These are phyloP conservation scores for Lepisosteus oculatus DNA, from an alignment of 2,113 vertebrate genomes.

Conservation along the genomic window DNA sequence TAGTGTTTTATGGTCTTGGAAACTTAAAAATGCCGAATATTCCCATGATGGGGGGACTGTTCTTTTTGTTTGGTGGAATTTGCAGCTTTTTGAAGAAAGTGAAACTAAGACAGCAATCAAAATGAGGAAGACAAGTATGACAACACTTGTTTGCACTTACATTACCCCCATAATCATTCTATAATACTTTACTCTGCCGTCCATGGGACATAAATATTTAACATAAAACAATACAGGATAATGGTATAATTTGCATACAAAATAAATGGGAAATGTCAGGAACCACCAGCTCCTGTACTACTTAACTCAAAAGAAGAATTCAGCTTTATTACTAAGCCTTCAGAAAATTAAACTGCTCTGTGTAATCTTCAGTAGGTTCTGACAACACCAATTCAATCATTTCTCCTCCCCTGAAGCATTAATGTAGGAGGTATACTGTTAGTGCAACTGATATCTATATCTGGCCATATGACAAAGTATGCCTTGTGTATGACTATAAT, in stretches of 20 bases:
- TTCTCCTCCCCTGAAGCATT: background rate
- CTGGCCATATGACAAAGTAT: too few species aligned
- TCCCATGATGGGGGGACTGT: too few species aligned
- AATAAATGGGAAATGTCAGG: background rate
- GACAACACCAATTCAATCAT: background rate
- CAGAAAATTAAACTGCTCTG: background rate
- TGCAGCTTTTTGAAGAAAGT: too few species aligned
- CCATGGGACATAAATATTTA: too few species aligned
- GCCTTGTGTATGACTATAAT: background rate
- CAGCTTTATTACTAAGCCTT: background rate
- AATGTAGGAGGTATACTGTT: slow-evolving; percentile 1
- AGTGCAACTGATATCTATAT: background rate
- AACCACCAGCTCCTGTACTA: background rate
- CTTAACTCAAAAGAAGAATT: background rate
- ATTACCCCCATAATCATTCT: too few species aligned
- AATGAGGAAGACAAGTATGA: too few species aligned
- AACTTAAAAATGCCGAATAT: too few species aligned
- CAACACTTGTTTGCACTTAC: too few species aligned
- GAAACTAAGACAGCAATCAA: too few species aligned
- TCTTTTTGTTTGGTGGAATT: background rate
- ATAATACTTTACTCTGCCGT: too few species aligned
- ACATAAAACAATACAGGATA: background rate
- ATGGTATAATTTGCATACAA: background rate
- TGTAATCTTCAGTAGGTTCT: background rate
- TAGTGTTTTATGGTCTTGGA: too few species aligned